These are phyloP conservation scores for Drosophila neutralis DNA, from an alignment of 2,888 invertebrate species.

Conservation along the genomic window DNA sequence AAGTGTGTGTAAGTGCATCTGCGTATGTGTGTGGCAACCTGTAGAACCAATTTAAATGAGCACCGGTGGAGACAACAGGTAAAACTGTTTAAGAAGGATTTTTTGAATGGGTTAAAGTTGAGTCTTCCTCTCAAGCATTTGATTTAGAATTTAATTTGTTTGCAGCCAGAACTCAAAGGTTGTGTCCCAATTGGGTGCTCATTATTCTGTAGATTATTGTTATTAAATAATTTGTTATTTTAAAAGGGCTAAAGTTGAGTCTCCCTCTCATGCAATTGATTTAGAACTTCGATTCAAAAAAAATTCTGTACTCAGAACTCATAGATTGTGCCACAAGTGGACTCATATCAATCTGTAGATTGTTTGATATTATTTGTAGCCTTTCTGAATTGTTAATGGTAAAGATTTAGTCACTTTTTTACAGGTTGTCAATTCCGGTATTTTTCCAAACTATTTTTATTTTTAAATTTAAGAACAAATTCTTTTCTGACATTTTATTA, in stretches of 20 bases:
- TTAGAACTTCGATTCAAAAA: background rate
- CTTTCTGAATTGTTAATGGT: too few species aligned
- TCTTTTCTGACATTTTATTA: background rate
- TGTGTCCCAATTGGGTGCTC: background rate
- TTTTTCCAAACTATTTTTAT: background rate
- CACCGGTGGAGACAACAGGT: slow-evolving; percentile 39
- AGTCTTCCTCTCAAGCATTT: background rate
- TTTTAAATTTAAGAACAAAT: background rate
- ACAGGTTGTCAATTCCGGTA: background rate
- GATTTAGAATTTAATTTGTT: background rate
- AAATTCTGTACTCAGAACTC: background rate
- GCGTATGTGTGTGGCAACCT: slow-evolving; percentile 47
- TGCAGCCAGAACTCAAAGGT: background rate
- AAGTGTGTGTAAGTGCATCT: slow-evolving; percentile 4
- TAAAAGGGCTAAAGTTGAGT: background rate
- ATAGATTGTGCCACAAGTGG: background rate
- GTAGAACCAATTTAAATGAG: slow-evolving; percentile 73
- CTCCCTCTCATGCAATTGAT: background rate
- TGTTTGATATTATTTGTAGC: background rate
- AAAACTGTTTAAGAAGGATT: slow-evolving; percentile 29
- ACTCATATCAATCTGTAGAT: background rate
- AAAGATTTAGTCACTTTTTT: background rate
- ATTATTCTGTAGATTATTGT: slow-evolving; percentile 2
- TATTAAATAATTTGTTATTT: slow-evolving; percentile 25
- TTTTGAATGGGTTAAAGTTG: background rate